A percentile compares a stretch with the other conserved stretches of the same genome.
phyloP scores from a whole-genome alignment of 1,140 invertebrate genomes.

The Ctenoplectra terminalis region DNA sequence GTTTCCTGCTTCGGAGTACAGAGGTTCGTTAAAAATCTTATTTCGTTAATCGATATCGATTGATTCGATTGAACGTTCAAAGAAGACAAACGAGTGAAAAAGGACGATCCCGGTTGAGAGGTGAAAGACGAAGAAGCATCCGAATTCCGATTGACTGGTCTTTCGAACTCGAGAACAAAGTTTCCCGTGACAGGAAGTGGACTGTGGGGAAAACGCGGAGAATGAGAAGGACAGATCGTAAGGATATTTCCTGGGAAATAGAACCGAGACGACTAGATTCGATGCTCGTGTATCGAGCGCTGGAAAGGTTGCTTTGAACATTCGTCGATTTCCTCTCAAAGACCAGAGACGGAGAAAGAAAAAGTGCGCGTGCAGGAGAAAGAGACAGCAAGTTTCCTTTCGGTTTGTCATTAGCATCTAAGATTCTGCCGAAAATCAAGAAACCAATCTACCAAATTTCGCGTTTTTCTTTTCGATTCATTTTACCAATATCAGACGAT shows the following conservation, averaged over 20 bases:
- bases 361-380: too few species aligned
- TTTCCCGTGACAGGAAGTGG: not conserved
- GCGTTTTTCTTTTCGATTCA: not conserved
- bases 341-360: too few species aligned
- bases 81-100: not conserved
- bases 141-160: conserved; percentile 14
- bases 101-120: not conserved
- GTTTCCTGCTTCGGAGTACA: too few species aligned
- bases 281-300: conserved; percentile 27
- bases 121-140: not conserved
- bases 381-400: not conserved
- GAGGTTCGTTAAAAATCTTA: not conserved
- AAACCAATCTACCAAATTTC: too few species aligned
- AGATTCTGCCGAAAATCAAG: not conserved
- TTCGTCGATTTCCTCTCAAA: not conserved
- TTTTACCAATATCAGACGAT: not conserved
- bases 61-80: not conserved
- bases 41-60: not conserved
- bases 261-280: not conserved
- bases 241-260: conserved; percentile 12
- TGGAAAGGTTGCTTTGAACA: conserved; percentile 24
- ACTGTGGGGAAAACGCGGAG: too few species aligned
- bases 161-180: not conserved
- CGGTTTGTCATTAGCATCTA: too few species aligned
- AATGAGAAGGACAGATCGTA: not conserved